Percentiles rank a stretch among this genome's conserved stretches.
phyloP scores from a whole-genome alignment of 2,797 vertebrate species.

The Coracias cyanogaster region DNA sequence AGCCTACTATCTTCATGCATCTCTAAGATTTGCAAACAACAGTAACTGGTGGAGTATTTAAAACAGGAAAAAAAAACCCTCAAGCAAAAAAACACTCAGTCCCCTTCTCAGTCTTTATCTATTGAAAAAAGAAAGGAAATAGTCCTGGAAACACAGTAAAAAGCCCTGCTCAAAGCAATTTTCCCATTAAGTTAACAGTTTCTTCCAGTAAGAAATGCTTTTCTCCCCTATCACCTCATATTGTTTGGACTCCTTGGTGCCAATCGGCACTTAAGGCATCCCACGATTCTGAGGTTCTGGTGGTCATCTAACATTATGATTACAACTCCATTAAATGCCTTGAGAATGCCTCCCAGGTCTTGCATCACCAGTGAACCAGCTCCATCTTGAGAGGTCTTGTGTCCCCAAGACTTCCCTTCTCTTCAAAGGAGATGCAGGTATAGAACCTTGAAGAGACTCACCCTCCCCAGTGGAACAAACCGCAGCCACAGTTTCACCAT shows the following conservation, averaged over 20 bases:
- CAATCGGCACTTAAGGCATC: background rate
- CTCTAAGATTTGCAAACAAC: background rate
- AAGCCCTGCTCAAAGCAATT: background rate
- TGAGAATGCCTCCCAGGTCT: background rate
- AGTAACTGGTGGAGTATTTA: background rate
- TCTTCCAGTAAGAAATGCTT: background rate
- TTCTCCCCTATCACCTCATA: fast-evolving
- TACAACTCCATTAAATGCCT: background rate
- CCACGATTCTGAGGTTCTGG: background rate
- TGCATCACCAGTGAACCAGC: background rate
- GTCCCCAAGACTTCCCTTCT: background rate
- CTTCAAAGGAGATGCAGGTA: background rate
- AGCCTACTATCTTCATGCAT: background rate
- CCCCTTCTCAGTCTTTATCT: background rate
- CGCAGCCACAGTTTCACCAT: background rate
- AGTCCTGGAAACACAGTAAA: background rate
- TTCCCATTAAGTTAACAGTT: background rate
- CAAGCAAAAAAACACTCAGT: fast-evolving
- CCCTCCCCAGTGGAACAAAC: fast-evolving
- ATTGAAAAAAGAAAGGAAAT: background rate
- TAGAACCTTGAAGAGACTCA: background rate
- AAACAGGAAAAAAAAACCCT: background rate
- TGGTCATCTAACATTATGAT: background rate
- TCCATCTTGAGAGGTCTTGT: background rate
- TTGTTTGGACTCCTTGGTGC: background rate